phyloP scores from a whole-genome alignment of 2,113 vertebrate species.

The Xyliphius kryptos region DNA sequence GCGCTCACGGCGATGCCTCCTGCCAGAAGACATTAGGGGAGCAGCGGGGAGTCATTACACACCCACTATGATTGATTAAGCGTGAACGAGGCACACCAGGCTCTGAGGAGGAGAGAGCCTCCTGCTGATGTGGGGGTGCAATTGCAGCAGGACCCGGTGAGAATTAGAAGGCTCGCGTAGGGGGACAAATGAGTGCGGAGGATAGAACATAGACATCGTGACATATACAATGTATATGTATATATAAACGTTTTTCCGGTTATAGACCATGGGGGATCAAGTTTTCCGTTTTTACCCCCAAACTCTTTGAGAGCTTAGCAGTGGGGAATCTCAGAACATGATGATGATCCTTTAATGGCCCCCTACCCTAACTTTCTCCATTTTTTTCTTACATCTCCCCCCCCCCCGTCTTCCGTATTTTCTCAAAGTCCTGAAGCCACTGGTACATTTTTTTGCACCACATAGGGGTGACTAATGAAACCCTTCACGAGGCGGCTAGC shows the following conservation, averaged over 20 bases:
- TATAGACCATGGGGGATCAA: too few species aligned
- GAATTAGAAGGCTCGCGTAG: conserved; percentile 1
- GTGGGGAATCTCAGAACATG: conserved; percentile 37
- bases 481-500: conserved; percentile 50
- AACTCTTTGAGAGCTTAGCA: conserved; percentile 28
- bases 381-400: too few species aligned
- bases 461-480: conserved; percentile 62
- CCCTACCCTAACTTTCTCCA: conserved; percentile 34
- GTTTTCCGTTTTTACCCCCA: background rate
- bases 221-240: too few species aligned
- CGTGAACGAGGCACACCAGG: conserved; percentile 56
- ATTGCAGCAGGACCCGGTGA: conserved; percentile 62
- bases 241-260: too few species aligned
- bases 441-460: conserved; percentile 43
- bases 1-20: conserved; percentile 59
- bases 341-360: conserved; percentile 50
- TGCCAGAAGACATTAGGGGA: conserved; percentile 74
- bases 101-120: conserved; percentile 53
- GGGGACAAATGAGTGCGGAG: conserved; percentile 55
- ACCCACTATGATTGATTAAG: conserved; percentile 73
- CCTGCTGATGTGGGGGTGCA: conserved; percentile 65
- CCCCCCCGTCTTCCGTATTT: conserved; percentile 13
- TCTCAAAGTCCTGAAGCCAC: conserved; percentile 49
- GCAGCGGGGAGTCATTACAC: conserved; percentile 71
- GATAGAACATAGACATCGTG: conserved; percentile 52